A percentile compares a stretch with the other conserved stretches of the same genome.
Conservation (phyloP, 2,113 vertebrate genomes). For the Saguinus midas region DNA sequence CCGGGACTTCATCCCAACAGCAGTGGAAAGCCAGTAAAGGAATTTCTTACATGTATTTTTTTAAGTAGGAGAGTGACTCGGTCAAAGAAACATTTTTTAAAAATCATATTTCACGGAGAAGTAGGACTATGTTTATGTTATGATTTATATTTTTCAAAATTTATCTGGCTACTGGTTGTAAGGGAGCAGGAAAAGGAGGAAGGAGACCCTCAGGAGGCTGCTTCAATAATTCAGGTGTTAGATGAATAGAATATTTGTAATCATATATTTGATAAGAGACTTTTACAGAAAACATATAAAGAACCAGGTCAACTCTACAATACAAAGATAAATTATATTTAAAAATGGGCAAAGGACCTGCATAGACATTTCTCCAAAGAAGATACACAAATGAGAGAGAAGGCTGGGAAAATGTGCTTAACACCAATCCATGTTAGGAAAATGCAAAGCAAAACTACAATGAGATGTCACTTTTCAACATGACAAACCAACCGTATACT, state of each 20-base stretch:
- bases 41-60: background rate
- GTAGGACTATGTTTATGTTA: background rate
- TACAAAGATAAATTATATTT: background rate
- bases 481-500: fast-evolving
- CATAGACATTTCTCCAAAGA: background rate
- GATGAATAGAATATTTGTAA: background rate
- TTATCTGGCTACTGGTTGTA: background rate
- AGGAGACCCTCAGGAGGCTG: background rate
- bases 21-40: background rate
- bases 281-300: background rate
- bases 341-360: background rate
- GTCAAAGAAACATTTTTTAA: background rate
- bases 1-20: background rate
- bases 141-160: background rate
- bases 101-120: background rate
- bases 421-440: background rate
- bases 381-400: background rate
- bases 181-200: background rate
- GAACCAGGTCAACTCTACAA: background rate
- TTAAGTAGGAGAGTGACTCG: background rate
- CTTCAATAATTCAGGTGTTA: background rate
- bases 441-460: background rate
- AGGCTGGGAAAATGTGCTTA: background rate
- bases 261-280: background rate
- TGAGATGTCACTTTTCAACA: background rate